Percentiles rank a stretch among this genome's conserved stretches.
Evolutionary conservation across 2,797 vertebrate species (phyloP).

Genomic region (Thaleichthys pacificus): DNA sequence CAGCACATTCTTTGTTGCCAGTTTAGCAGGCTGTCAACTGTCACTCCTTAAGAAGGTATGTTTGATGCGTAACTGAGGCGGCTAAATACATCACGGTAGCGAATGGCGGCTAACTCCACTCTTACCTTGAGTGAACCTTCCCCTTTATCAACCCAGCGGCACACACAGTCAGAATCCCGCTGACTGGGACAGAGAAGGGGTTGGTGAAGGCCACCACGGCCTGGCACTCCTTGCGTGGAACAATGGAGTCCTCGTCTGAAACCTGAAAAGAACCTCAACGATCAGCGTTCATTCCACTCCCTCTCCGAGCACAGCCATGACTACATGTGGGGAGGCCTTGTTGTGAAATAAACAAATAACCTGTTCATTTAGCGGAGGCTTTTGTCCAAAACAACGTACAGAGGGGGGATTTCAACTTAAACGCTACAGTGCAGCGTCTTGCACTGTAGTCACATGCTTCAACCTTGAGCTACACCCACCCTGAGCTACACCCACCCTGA

Average conservation of each 20-base stretch:
- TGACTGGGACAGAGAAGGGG: constrained; percentile 59
- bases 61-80: background rate
- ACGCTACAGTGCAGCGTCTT: too few relatives aligned
- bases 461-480: too few relatives aligned
- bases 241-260: constrained; percentile 38
- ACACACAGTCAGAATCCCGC: constrained; percentile 58
- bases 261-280: constrained; percentile 50
- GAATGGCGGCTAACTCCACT: constrained; percentile 7
- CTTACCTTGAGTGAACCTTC: constrained; percentile 61
- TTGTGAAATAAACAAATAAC: too few relatives aligned
- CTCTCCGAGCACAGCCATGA: too few relatives aligned
- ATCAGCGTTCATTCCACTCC: too few relatives aligned
- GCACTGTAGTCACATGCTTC: too few relatives aligned
- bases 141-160: constrained; percentile 65
- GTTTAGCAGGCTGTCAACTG: background rate
- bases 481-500: too few relatives aligned
- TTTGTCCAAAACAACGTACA: too few relatives aligned
- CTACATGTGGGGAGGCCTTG: too few relatives aligned
- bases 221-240: constrained; percentile 33
- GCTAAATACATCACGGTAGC: too few relatives aligned
- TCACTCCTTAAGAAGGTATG: background rate
- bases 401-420: too few relatives aligned
- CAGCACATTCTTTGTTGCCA: background rate
- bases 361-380: too few relatives aligned
- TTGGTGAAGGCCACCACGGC: constrained; percentile 69